A percentile compares a stretch with the other conserved stretches of the same genome.
These are phyloP conservation scores for Platichthys stellatus DNA, from an alignment of 2,113 vertebrate species.

Conservation along the genomic window DNA sequence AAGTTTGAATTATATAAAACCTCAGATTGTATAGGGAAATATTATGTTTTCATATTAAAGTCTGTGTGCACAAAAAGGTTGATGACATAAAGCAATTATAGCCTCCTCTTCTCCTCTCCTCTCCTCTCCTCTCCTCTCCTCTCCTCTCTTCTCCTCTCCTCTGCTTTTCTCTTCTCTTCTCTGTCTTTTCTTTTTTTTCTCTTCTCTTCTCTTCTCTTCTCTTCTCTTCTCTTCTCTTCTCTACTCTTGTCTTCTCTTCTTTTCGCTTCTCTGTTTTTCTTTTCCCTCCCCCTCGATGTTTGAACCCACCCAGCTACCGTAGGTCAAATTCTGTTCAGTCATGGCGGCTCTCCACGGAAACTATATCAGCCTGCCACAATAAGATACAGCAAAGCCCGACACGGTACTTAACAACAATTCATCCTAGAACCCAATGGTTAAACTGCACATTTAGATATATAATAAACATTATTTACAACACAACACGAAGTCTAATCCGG, in stretches of 20 bases:
- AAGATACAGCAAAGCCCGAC: neutral
- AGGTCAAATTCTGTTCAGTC: conserved; percentile 44
- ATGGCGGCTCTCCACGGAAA: conserved; percentile 43
- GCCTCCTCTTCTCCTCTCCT: neutral
- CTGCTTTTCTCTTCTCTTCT: neutral
- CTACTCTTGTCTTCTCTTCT: too few relatives aligned
- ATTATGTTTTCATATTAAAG: conserved; percentile 28
- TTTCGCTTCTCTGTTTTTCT: neutral
- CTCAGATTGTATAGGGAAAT: too few relatives aligned
- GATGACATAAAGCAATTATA: conserved; percentile 24
- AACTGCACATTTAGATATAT: fast-evolving
- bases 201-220: neutral
- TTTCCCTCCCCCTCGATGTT: fast-evolving
- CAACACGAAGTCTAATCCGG: neutral
- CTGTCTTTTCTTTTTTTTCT: too few relatives aligned
- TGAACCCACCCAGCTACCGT: conserved; percentile 50
- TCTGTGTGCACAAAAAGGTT: conserved; percentile 30
- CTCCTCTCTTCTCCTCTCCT: neutral
- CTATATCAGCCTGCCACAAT: conserved; percentile 23
- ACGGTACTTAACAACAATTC: neutral
- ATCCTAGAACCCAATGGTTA: fast-evolving
- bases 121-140: neutral
- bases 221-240: neutral
- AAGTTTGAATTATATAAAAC: too few relatives aligned
- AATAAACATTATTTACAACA: fast-evolving